These are phyloP conservation scores for Delphinapterus leucas DNA, from an alignment of 2,113 vertebrate genomes.

Conservation along the genomic window DNA sequence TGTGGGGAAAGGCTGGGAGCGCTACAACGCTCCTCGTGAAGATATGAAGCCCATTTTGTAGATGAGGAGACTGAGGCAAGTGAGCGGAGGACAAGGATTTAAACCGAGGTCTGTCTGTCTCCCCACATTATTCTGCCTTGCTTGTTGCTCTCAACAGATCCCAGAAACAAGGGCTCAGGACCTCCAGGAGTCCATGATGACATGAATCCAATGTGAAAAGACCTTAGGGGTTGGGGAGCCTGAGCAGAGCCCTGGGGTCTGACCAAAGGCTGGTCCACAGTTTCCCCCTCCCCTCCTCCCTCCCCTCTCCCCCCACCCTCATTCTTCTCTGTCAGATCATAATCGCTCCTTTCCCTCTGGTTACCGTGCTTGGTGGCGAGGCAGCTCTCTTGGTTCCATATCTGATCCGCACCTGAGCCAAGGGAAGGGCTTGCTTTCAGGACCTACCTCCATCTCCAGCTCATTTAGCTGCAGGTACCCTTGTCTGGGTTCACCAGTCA, in stretches of 20 bases:
- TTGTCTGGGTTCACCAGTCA: background rate
- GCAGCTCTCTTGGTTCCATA: background rate
- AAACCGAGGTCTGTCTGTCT: background rate
- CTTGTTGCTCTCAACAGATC: background rate
- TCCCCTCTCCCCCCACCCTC: background rate
- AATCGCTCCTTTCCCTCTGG: background rate
- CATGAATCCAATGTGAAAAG: background rate
- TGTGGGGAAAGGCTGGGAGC: background rate
- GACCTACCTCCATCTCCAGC: background rate
- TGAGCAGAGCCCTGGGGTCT: background rate
- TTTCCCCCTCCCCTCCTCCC: background rate
- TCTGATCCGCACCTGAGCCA: background rate
- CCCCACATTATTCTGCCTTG: background rate
- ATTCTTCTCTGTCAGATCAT: background rate
- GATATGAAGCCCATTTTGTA: background rate
- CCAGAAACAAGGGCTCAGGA: background rate
- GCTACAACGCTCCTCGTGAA: fast-evolving
- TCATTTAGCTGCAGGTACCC: background rate
- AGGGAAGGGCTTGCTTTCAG: background rate
- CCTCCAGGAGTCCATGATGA: background rate
- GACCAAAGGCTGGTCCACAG: background rate
- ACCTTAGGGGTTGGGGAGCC: background rate
- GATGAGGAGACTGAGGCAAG: background rate
- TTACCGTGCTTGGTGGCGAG: fast-evolving
- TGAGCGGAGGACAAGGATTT: background rate